A percentile compares a stretch with the other conserved stretches of the same genome.
Evolutionary conservation across 1,140 invertebrate species (phyloP).

Genomic region (Orchestia grillus): DNA sequence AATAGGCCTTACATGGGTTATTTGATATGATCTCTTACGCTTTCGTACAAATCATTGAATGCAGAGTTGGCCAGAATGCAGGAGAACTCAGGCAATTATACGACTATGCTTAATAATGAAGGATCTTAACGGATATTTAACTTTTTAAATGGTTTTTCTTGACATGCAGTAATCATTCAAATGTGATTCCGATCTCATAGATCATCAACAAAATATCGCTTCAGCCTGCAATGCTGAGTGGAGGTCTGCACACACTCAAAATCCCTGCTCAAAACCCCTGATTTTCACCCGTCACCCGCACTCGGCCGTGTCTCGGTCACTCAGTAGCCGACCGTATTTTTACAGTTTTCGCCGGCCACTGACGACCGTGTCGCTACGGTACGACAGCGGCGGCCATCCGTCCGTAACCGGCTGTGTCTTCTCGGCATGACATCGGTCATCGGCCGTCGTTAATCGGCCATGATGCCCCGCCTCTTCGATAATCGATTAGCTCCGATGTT

Average conservation of each 20-base stretch:
- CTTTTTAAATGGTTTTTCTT: no score
- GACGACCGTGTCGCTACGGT: background rate
- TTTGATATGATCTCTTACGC: no score
- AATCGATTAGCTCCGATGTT: slow-evolving; percentile 30
- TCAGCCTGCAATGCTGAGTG: no score
- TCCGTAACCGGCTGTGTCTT: slow-evolving; percentile 13
- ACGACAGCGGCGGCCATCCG: background rate
- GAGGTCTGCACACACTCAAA: background rate
- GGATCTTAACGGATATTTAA: no score
- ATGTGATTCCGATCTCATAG: no score
- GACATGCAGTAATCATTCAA: no score
- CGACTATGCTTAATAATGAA: no score
- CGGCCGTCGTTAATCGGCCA: background rate
- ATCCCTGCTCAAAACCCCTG: background rate
- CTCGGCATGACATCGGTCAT: slow-evolving; percentile 36
- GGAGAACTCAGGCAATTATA: no score
- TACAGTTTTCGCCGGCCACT: background rate
- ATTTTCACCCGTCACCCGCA: background rate
- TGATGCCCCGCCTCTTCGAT: slow-evolving; percentile 26
- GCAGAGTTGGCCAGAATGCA: no score
- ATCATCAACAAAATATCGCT: no score
- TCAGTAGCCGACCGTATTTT: background rate
- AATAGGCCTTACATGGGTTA: no score
- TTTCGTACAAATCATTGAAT: no score
- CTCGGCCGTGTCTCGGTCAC: background rate